phyloP scores from a whole-genome alignment of 2,888 invertebrate genomes.

The Oligia latruncula region DNA sequence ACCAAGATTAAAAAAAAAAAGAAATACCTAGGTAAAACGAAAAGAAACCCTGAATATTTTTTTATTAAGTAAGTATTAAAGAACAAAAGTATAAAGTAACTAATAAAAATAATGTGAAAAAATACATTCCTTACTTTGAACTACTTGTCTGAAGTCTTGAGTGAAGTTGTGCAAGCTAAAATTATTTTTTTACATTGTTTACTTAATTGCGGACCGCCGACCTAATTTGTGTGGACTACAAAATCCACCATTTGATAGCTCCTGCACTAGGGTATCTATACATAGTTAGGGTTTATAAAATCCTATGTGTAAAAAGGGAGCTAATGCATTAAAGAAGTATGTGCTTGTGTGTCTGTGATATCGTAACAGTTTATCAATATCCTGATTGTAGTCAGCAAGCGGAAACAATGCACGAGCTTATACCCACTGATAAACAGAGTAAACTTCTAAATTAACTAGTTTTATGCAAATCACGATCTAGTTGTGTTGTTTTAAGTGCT shows the following conservation, averaged over 20 bases:
- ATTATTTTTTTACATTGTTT: not conserved
- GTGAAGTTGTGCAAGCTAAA: not conserved
- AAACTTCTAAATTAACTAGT: conserved; percentile 86
- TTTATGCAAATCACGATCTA: conserved; percentile 88
- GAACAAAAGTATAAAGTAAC: no score
- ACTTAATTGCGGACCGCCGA: not conserved
- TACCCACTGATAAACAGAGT: conserved; percentile 56
- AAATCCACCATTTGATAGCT: not conserved
- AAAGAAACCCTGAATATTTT: not conserved
- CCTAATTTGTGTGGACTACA: no score
- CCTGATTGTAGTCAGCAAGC: conserved; percentile 1
- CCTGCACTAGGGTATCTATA: not conserved
- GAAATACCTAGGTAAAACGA: no score
- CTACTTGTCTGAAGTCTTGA: not conserved
- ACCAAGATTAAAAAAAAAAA: not conserved
- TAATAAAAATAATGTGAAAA: not conserved
- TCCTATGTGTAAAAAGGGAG: not conserved
- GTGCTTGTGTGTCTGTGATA: not conserved
- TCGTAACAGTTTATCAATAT: conserved; percentile 20
- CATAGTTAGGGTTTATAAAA: not conserved
- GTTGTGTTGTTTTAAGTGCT: conserved; percentile 81
- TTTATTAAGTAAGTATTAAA: not conserved
- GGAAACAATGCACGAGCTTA: conserved; percentile 37
- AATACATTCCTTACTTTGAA: not conserved
- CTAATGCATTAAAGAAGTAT: not conserved